Evolutionary conservation across 53 echinoderm and acorn worm species (phyloP), one percentile per base, ranked within the genome.

Genomic region (Crossaster papposus): DNA sequence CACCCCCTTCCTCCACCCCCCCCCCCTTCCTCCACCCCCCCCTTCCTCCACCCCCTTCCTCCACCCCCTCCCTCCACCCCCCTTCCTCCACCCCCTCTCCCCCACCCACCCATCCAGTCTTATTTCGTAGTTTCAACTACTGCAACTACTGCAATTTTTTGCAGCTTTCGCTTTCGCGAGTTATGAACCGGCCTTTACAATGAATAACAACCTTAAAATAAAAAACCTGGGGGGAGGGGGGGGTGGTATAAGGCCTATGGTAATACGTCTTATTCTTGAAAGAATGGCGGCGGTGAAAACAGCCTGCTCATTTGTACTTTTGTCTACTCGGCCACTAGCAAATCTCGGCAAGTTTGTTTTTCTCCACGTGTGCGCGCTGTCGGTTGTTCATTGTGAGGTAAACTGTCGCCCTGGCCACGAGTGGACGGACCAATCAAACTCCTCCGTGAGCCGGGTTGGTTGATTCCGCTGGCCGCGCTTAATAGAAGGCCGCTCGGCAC

Each of bases 281-380:
- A 81, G 63, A 81, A 81, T 15, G 81, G 81, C 29, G 81, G 79
- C 14, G 14, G 58, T 14, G 31, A 81, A 55, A 30, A 81, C 31
- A 22, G 32, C 23, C 55, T 64, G 18, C 22, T 30, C 30, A 62
- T 63, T 33, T 33, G 32, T 26, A 33, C 9, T 64, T 18, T 18
- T 33, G 30, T 58, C 28, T 79, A 54, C 26, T 18, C 52, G 1
- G 52, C 52, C 3, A 30, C 31, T 71, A 14, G 28, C 71, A 28
- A 13, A 26, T 71, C 4, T 26, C 13, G 29, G 24, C 18, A 17
- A 34, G 34, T 26, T n/a, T 68, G 24, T 28, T 23, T 68, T 68
- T 23, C 24, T 68, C 24, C 68, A 68, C 20, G 26, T 17, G 68
- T 10, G 22, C 68, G 4, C 7, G 24, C 7, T 68, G 31, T 31